Conservation (phyloP, 2,113 vertebrate species). For the Lepisosteus osseus region DNA sequence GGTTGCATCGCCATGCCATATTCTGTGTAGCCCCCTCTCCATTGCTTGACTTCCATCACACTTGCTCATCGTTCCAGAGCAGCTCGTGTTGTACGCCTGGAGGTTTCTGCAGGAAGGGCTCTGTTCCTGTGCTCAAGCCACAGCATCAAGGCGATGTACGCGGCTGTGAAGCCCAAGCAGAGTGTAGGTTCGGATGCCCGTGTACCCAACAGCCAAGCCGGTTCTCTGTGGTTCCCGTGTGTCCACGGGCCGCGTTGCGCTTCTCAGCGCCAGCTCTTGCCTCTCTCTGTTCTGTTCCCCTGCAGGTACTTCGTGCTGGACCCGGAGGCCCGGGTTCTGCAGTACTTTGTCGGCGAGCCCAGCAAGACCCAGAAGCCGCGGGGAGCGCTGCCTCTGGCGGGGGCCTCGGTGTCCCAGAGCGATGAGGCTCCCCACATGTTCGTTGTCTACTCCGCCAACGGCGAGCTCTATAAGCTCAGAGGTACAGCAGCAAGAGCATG, state of each 20-base stretch:
- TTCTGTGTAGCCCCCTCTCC: too few relatives aligned
- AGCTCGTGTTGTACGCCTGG: too few relatives aligned
- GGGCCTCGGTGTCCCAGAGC: conserved; percentile 80
- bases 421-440: conserved; percentile 92
- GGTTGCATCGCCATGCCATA: too few relatives aligned
- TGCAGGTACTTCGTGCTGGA: conserved; percentile 85
- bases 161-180: too few relatives aligned
- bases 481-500: conserved; percentile 57
- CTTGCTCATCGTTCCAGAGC: too few relatives aligned
- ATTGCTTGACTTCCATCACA: too few relatives aligned
- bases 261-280: not conserved
- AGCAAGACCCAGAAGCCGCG: conserved; percentile 88
- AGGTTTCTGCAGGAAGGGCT: too few relatives aligned
- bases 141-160: too few relatives aligned
- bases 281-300: conserved; percentile 7
- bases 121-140: too few relatives aligned
- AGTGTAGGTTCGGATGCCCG: too few relatives aligned
- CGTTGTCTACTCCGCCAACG: conserved; percentile 80
- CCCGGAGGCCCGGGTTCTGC: conserved; percentile 82
- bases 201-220: too few relatives aligned
- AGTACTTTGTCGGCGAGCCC: conserved; percentile 91
- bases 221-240: too few relatives aligned
- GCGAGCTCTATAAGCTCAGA: conserved; percentile 91
- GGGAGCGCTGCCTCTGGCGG: conserved; percentile 82
- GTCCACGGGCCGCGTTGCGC: not conserved